Base-by-base conservation (phyloP, 2,797 vertebrate genomes). In the Karalla daura region DNA sequence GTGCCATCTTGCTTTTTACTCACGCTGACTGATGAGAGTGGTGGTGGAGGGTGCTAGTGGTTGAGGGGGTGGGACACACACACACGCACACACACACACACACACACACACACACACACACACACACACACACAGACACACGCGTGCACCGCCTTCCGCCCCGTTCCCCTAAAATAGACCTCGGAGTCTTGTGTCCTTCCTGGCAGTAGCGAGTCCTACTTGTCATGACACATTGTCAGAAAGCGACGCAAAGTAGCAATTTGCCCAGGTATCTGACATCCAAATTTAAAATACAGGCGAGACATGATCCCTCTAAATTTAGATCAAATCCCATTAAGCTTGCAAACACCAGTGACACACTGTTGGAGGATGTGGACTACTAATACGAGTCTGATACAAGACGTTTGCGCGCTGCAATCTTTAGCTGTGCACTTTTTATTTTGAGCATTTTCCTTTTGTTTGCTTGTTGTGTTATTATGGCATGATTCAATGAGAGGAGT, bases 301-400 rank as follows among this genome's bases (percentile, higher is more conserved):
- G 87, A 85, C 87, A 52, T 65, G 86, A 89, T 84, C 78, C 69
- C 36, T 81, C 88, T 91, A 92, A 91, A 92, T 92, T 91, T 92
- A 93, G 88, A 91, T 88, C 72, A 87, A 91, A 92, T 90, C 88
- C 85, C 79, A 85, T 91, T 92, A 91, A 89, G 84, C 87, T 75
- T 82, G 83, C 72, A 85, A 85, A 89, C 83, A 81, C 81, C 69
- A 74, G 70, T 87, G 85, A 80, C 79, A 83, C 54, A 36, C 78
- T 45, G 51, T 70, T 59, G 70, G 66, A 82, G 85, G 72, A 79
- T 63, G 79, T 84, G 83, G 76, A 80, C 59, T n/a, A n/a, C n/a
- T 10, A 24, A 21, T n/a, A 18, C 32, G 4, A 33, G 65, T 81
- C 53, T 63, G 32, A 60, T 36, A 52, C 49, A 30, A 28, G 63